phyloP scores from a whole-genome alignment of 2,888 invertebrate species.

The Ametastegia equiseti region DNA sequence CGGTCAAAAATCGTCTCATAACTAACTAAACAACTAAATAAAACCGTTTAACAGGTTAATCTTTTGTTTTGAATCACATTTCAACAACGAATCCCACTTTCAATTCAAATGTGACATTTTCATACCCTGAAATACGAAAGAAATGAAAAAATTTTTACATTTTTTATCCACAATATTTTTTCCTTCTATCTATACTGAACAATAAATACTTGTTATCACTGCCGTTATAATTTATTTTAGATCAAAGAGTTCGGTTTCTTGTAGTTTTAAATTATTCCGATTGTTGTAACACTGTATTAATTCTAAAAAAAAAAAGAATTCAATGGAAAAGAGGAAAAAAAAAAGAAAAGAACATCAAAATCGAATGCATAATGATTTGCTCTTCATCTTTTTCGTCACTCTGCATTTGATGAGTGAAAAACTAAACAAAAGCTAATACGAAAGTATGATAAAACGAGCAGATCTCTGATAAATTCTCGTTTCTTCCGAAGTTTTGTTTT shows the following conservation, averaged over 20 bases:
- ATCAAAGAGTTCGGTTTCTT: neutral
- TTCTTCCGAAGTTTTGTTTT: too few relatives aligned
- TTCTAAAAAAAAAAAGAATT: neutral
- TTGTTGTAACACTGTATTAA: too few relatives aligned
- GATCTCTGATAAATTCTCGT: too few relatives aligned
- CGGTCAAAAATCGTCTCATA: constrained; percentile 51
- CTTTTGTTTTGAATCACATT: constrained; percentile 56
- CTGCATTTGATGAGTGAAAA: neutral
- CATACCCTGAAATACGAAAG: neutral
- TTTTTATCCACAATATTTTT: neutral
- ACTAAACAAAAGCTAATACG: too few relatives aligned
- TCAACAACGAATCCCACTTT: neutral
- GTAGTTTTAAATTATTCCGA: neutral
- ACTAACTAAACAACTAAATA: constrained; percentile 51
- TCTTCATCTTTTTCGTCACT: neutral
- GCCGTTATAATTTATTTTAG: neutral
- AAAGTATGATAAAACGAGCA: too few relatives aligned
- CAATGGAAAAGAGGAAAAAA: neutral
- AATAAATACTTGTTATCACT: neutral
- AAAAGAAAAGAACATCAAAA: neutral
- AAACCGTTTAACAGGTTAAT: constrained; percentile 57
- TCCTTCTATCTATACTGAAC: neutral
- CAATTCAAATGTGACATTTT: neutral
- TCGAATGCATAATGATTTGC: neutral
- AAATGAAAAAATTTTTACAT: neutral